Evolutionary conservation across 1,140 invertebrate species (phyloP), one percentile per base, ranked within the genome.

Genomic region (Bombyx mandarina): DNA sequence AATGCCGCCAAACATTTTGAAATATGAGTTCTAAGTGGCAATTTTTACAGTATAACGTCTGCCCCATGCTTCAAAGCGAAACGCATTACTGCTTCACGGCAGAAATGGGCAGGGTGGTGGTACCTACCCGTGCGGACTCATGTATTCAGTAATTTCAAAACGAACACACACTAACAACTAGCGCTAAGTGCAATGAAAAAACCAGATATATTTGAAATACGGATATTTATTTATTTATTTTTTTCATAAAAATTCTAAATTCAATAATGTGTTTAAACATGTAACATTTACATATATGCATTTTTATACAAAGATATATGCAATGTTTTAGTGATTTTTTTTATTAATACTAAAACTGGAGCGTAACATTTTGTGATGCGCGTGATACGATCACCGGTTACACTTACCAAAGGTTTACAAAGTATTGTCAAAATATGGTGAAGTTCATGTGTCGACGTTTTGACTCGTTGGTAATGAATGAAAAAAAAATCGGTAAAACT

Each of bases 211-310:
- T 87, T 87, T 87, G 84, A 87, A 87, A 87, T 87, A 87, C 84
- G 81, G 84, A 86, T 87, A 87, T 87, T 87, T 87, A 83, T 82
- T 84, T 82, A 80, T 84, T 84, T 82, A 80, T 84, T 84, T 84
- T 51, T 87, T 87, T 86, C 84, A 87, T 87, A 87, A 84, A 87
- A 87, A 87, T 86, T 87, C 84, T 87, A 87, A 87, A 86, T 83
- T 87, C 84, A 87, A 84, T 87, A 86, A 87, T 87, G 84, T 84
- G 82, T 87, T 86, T 86, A 87, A 85, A 87, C 84, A 87, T 87
- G 82, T 87, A 87, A 87, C 82, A 87, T 85, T 84, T 87, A 87
- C 84, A 87, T 87, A 87, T 83, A 86, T 87, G 82, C 82, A 84
- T 86, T 85, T 35, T 35, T 87, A 84, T 86, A 87, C 84, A 87